Evolutionary conservation across 2,888 invertebrate genomes (phyloP).

Genomic region (Barypeithes pellucidus): DNA sequence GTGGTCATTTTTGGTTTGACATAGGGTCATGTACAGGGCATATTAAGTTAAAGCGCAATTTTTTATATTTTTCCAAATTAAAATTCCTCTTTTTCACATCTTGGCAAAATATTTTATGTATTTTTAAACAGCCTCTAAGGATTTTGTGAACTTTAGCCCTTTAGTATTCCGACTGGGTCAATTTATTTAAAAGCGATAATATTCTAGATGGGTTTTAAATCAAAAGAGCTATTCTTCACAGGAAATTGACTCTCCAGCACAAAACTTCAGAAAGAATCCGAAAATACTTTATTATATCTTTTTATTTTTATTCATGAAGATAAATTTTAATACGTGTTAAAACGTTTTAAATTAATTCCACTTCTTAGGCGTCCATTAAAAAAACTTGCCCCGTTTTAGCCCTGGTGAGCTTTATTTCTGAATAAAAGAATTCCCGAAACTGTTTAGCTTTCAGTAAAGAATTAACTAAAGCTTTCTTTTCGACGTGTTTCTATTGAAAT

Average conservation of each 20-base stretch:
- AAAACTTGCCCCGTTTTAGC: conserved; percentile 25
- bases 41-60: no score
- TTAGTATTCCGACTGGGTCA: background rate
- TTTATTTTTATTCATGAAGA: conserved; percentile 20
- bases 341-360: conserved; percentile 36
- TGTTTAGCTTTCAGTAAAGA: conserved; percentile 51
- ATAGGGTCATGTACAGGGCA: no score
- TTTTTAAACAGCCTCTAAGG: background rate
- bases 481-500: conserved; percentile 60
- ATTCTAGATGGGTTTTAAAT: conserved; percentile 6
- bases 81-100: no score
- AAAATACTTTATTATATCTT: conserved; percentile 10
- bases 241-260: conserved; percentile 8
- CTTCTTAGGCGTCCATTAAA: conserved; percentile 32
- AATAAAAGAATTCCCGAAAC: conserved; percentile 49
- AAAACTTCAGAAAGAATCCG: background rate
- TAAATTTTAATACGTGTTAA: conserved; percentile 29
- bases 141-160: background rate
- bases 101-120: background rate
- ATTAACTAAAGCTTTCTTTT: conserved; percentile 55
- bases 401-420: conserved; percentile 25
- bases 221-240: background rate
- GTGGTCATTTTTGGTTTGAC: no score
- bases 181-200: conserved; percentile 2
- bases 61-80: no score